Conservation (phyloP, 2,113 vertebrate genomes). For the Ceuthmochares aereus region DNA sequence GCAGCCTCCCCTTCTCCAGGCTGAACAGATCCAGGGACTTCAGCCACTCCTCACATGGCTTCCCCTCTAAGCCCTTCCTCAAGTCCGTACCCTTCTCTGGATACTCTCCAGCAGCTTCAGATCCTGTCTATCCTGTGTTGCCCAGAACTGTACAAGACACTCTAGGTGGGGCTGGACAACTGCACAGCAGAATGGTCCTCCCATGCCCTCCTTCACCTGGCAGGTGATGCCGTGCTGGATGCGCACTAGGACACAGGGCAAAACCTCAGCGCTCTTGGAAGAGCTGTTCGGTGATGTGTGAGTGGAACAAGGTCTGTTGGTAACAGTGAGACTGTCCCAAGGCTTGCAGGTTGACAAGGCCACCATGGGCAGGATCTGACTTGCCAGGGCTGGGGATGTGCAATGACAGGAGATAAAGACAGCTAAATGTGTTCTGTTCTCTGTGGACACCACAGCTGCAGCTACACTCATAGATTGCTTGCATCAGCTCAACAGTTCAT, state of each 20-base stretch:
- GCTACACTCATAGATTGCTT: neutral
- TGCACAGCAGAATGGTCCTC: too few species aligned
- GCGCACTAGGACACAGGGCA: neutral
- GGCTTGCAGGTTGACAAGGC: rapidly evolving
- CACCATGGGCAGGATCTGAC: neutral
- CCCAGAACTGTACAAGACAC: too few species aligned
- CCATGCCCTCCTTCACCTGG: too few species aligned
- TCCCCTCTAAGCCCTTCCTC: too few species aligned
- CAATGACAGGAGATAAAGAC: neutral
- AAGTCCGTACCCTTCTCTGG: too few species aligned
- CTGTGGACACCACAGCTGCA: neutral
- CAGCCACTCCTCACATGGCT: too few species aligned
- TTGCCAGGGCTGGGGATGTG: neutral
- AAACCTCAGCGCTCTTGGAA: rapidly evolving
- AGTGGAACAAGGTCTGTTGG: neutral
- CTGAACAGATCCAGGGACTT: too few species aligned
- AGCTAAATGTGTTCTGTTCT: neutral
- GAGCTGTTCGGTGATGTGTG: rapidly evolving
- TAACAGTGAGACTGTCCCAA: rapidly evolving
- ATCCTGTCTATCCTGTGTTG: too few species aligned
- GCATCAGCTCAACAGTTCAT: neutral
- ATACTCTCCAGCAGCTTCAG: too few species aligned
- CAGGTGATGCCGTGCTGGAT: too few species aligned
- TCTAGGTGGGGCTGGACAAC: too few species aligned
- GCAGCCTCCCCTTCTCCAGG: too few species aligned